Evolutionary conservation across 1,140 invertebrate genomes (phyloP).

Genomic region (Eumeta japonica): DNA sequence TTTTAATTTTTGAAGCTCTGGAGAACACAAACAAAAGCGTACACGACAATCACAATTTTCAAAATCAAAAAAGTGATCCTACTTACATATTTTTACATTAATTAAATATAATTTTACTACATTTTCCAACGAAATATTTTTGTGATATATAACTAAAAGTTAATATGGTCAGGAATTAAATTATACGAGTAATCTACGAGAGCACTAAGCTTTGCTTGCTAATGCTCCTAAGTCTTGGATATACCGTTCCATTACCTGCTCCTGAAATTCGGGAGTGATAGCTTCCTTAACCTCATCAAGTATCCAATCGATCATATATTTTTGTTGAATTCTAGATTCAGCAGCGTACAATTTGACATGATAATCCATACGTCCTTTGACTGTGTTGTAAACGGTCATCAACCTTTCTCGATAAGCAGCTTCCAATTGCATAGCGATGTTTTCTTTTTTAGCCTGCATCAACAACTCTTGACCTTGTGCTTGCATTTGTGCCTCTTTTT

Average conservation of each 20-base stretch:
- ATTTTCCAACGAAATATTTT: no score
- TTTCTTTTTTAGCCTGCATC: constrained; percentile 85
- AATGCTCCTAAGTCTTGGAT: constrained; percentile 26
- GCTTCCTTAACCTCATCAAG: constrained; percentile 31
- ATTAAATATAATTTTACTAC: no score
- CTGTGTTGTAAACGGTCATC: constrained; percentile 25
- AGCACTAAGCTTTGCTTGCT: constrained; percentile 11
- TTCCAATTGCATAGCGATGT: constrained; percentile 87
- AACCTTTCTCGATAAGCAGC: constrained; percentile 72
- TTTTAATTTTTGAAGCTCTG: no score
- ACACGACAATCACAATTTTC: no score
- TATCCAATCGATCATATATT: constrained; percentile 44
- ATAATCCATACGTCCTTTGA: constrained; percentile 35
- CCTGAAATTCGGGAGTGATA: constrained; percentile 38
- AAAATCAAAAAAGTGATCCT: no score
- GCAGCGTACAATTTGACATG: constrained; percentile 26
- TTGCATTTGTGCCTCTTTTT: constrained; percentile 72
- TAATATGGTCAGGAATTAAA: no score
- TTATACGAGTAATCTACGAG: no score
- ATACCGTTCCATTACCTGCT: constrained; percentile 23
- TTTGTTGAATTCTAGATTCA: constrained; percentile 33
- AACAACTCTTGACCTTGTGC: constrained; percentile 74
- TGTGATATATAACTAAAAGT: no score
- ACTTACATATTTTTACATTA: no score
- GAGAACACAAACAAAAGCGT: no score